phyloP scores from a whole-genome alignment of 2,113 vertebrate genomes.

The Myotis yumanensis region DNA sequence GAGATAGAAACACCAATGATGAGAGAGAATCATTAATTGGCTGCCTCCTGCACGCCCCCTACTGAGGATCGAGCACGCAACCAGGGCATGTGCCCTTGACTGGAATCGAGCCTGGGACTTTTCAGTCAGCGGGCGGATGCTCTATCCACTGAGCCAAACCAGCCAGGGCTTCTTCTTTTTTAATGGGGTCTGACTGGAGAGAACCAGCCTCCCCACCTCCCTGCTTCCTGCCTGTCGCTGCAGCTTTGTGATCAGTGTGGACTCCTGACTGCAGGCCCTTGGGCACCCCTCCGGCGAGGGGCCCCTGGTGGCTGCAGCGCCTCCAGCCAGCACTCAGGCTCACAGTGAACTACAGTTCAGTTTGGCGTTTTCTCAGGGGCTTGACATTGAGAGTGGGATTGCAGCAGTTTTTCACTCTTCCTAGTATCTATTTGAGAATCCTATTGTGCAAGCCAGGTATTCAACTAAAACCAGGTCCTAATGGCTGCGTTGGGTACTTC shows the following conservation, averaged over 20 bases:
- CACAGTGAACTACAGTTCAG: conserved; percentile 73
- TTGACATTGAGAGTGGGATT: conserved; percentile 74
- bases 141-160: no score
- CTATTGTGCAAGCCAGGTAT: conserved; percentile 54
- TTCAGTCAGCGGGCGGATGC: no score
- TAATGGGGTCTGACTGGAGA: conserved; percentile 67
- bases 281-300: conserved; percentile 80
- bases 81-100: no score
- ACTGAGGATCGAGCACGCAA: no score
- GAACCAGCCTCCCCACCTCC: conserved; percentile 66
- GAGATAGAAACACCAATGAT: no score
- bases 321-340: conserved; percentile 79
- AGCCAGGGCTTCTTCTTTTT: not conserved
- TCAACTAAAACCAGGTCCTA: conserved; percentile 66
- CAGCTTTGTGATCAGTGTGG: conserved; percentile 68
- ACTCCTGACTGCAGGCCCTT: conserved; percentile 77
- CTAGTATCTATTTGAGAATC: conserved; percentile 60
- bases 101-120: no score
- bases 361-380: conserved; percentile 81
- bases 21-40: no score
- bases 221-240: conserved; percentile 63
- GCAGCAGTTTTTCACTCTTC: conserved; percentile 64
- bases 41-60: no score
- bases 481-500: conserved; percentile 64
- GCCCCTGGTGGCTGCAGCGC: conserved; percentile 78